These are phyloP conservation scores for Xiphophorus maculatus DNA, from an alignment of 2,113 vertebrate species.

Conservation along the genomic window DNA sequence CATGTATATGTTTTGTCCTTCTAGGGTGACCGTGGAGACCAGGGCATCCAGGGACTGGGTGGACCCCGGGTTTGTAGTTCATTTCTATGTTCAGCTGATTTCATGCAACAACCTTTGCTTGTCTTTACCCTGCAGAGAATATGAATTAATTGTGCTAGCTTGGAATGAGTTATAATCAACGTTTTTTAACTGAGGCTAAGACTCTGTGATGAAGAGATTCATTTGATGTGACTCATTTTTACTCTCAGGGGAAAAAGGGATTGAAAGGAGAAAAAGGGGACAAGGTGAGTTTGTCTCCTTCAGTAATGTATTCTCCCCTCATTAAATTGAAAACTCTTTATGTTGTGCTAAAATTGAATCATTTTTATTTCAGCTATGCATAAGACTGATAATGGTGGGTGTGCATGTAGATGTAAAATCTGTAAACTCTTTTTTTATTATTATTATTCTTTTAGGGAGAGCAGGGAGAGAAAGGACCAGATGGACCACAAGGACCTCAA, in stretches of 20 bases:
- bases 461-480: slow-evolving; percentile 72
- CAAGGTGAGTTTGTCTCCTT: slow-evolving; percentile 77
- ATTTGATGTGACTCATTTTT: slow-evolving; percentile 36
- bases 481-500: slow-evolving; percentile 73
- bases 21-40: slow-evolving; percentile 79
- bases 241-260: slow-evolving; percentile 84
- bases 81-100: slow-evolving; percentile 16
- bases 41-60: slow-evolving; percentile 74
- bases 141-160: slow-evolving; percentile 4
- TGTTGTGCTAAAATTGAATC: not conserved
- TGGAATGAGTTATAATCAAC: slow-evolving; percentile 15
- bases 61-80: slow-evolving; percentile 75
- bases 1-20: slow-evolving; percentile 22
- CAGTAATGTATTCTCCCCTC: not conserved
- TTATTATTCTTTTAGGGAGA: slow-evolving; percentile 73
- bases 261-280: slow-evolving; percentile 82
- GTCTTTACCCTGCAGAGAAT: slow-evolving; percentile 25
- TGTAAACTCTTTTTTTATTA: not conserved
- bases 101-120: slow-evolving; percentile 8
- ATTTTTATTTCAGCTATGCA: not conserved
- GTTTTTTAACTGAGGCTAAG: not conserved
- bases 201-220: slow-evolving; percentile 36
- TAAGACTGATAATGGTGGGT: not conserved
- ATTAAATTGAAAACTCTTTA: slow-evolving; percentile 9
- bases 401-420: not conserved